These are phyloP conservation scores for Sebastes melanostomus DNA, from an alignment of 2,797 vertebrate species.

Conservation along the genomic window DNA sequence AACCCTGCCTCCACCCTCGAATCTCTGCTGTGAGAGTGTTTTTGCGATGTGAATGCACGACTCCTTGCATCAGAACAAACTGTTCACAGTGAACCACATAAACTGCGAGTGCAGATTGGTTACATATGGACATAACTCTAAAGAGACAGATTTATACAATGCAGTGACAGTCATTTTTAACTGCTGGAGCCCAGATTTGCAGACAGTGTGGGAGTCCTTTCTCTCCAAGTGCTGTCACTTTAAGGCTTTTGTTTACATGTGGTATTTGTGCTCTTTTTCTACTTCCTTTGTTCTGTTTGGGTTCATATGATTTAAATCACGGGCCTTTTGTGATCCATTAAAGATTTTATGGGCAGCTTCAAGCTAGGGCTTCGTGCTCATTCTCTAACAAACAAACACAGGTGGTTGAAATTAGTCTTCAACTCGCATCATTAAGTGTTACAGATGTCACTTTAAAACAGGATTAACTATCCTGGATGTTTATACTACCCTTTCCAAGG, in stretches of 20 bases:
- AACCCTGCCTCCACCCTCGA: background rate
- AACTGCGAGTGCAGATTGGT: background rate
- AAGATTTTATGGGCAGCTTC: conserved; percentile 14
- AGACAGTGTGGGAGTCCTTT: background rate
- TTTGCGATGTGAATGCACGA: background rate
- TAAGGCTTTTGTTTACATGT: background rate
- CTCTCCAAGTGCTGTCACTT: background rate
- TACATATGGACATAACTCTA: background rate
- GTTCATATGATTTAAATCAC: conserved; percentile 28
- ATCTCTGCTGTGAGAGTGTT: background rate
- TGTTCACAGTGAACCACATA: background rate
- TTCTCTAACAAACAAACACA: conserved; percentile 22
- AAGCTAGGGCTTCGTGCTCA: background rate
- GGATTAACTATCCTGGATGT: conserved; percentile 8
- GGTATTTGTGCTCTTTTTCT: background rate
- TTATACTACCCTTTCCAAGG: background rate
- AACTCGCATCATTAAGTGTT: background rate
- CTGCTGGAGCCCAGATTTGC: background rate
- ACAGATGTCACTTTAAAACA: background rate
- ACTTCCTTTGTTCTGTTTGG: background rate
- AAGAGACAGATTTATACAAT: background rate
- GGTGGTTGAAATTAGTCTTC: conserved; percentile 27
- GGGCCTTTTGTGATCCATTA: conserved; percentile 22
- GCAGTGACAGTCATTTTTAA: background rate
- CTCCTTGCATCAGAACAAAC: background rate